Percentiles rank a stretch among this genome's conserved stretches.
Evolutionary conservation across 2,113 vertebrate genomes (phyloP).

Genomic region (Bagarius yarrelli): DNA sequence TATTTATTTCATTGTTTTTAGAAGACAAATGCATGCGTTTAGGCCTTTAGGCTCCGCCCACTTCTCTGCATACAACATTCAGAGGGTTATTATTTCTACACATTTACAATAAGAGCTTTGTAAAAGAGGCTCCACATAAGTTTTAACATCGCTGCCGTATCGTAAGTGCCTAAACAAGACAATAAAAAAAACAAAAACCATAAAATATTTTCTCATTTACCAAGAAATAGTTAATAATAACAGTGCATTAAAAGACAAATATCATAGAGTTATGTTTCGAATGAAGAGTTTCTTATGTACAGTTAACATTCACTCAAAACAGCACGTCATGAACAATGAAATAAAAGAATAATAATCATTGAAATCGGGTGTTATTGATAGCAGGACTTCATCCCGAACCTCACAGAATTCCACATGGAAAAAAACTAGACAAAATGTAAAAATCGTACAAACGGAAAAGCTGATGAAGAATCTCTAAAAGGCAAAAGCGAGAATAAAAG

Average conservation of each 20-base stretch:
- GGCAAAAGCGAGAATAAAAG: conserved; percentile 28
- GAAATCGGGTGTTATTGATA: neutral
- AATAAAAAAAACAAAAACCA: conserved; percentile 79
- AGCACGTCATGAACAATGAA: conserved; percentile 6
- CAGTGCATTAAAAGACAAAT: conserved; percentile 86
- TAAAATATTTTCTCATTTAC: conserved; percentile 90
- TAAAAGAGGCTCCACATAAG: conserved; percentile 75
- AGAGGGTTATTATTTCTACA: conserved; percentile 47
- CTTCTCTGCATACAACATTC: conserved; percentile 66
- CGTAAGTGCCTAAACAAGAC: conserved; percentile 90
- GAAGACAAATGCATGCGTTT: conserved; percentile 63
- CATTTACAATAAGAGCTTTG: conserved; percentile 63
- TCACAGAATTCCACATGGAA: neutral
- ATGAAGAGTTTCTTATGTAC: conserved; percentile 50
- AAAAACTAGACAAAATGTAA: conserved; percentile 45
- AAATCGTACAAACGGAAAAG: neutral
- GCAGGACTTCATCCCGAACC: neutral
- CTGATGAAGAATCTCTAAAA: conserved; percentile 24
- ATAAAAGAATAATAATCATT: conserved; percentile 34
- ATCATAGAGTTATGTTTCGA: conserved; percentile 75
- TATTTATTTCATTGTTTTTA: no score
- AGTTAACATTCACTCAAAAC: conserved; percentile 63
- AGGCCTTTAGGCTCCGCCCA: conserved; percentile 72
- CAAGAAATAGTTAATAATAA: conserved; percentile 87
- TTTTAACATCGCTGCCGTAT: conserved; percentile 75